Base-by-base conservation (phyloP, 1,140 invertebrate species). In the Ips typographus region DNA sequence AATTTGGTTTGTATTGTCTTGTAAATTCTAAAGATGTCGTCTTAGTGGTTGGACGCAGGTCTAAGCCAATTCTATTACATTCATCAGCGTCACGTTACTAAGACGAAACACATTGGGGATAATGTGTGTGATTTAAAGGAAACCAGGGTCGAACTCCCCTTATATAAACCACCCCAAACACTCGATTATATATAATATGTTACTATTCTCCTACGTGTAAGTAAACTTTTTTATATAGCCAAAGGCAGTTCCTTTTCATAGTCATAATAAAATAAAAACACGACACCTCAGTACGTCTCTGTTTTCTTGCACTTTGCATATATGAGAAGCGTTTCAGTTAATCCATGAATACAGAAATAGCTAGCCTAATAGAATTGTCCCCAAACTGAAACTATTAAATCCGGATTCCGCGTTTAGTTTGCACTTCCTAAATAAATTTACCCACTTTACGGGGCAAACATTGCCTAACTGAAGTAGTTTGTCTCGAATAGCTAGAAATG, bases 311-410 rank as follows among this genome's bases (percentile, higher is more conserved):
- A 68, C 57, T 68, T 68, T 61, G 66, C 66, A 68, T 68, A 67
- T 59, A 68, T 62, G 59, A 68, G 58, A 40, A 53, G 58, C 40
- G 37, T 68, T 62, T 62, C 22, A 44, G 44, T 40, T 57, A 59
- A 63, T 68, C 58, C 58, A 68, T 68, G 66, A 68, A 68, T 68
- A 68, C 59, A 52, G 58, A 62, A 68, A 68, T 55, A 68, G 66
- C 41, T 63, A 56, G 58, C 58, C 51, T 68, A 68, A 68, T 68
- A 61, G 58, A 68, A 68, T 68, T 68, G 66, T 68, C 66, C 66
- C 66, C 66, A 38, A 56, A 68, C 55, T 68, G 49, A 53, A 67
- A 67, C 65, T 67, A 67, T 67, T 67, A 67, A 67, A 59, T 44
- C 65, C 59, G 58, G 65, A 67, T 22, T 67, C 39, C 65, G 53